Evolutionary conservation across 2,888 invertebrate species (phyloP).

Genomic region (Rhagonycha fulva): DNA sequence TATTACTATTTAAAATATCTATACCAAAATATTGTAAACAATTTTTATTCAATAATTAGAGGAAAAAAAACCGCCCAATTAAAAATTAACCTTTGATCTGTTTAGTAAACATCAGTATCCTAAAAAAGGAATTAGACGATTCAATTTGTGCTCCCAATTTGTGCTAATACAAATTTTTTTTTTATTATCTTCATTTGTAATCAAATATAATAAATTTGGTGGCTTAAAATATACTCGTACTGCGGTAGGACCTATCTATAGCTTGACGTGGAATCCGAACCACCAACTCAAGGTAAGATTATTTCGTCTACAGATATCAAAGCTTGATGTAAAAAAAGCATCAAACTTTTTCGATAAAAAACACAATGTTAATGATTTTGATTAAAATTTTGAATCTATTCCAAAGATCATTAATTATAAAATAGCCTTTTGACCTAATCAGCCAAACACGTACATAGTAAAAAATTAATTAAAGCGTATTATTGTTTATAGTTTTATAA

Average conservation of each 20-base stretch:
- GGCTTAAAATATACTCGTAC: no score
- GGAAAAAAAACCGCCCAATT: not conserved
- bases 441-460: conserved; percentile 2
- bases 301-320: no score
- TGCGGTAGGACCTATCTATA: no score
- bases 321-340: no score
- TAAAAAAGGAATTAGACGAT: not conserved
- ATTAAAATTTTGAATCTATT: not conserved
- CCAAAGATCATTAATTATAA: conserved; percentile 27
- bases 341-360: not conserved
- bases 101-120: not conserved
- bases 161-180: not conserved
- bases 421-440: conserved; percentile 23
- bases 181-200: no score
- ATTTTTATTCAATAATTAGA: not conserved
- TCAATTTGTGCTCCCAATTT: not conserved
- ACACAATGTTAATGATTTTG: not conserved
- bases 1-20: not conserved
- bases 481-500: not conserved
- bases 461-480: not conserved
- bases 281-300: no score
- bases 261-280: no score
- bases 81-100: not conserved
- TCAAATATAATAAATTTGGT: no score
- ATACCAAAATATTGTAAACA: not conserved